Conservation (phyloP, 2,888 invertebrate genomes). For the Cryptus viduatorius region DNA sequence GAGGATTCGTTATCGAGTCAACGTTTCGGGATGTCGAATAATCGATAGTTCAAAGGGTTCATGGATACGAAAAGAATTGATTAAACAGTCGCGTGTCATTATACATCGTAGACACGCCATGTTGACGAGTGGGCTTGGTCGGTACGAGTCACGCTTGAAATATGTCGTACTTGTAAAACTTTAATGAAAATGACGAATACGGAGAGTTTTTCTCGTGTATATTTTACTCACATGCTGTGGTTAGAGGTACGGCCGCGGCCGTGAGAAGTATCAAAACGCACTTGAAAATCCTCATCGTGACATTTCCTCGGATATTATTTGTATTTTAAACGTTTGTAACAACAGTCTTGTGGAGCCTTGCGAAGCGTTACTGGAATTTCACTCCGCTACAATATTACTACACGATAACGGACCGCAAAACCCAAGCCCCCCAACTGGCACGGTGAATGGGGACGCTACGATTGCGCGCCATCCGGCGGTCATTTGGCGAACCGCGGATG, state of each 20-base stretch:
- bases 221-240: conserved; percentile 76
- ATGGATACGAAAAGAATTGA: background rate
- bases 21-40: background rate
- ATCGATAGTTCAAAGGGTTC: background rate
- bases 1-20: background rate
- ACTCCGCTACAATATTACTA: conserved; percentile 42
- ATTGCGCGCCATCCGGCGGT: conserved; percentile 30
- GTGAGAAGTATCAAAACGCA: conserved; percentile 75
- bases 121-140: conserved; percentile 79
- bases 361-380: conserved; percentile 31
- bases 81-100: conserved; percentile 52
- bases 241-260: conserved; percentile 70
- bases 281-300: conserved; percentile 77
- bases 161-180: conserved; percentile 56
- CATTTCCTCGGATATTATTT: conserved; percentile 74
- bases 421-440: conserved; percentile 49
- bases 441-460: conserved; percentile 52
- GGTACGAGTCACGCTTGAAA: conserved; percentile 66
- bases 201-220: background rate
- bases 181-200: conserved; percentile 20
- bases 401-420: conserved; percentile 33
- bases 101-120: conserved; percentile 73
- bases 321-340: conserved; percentile 15
- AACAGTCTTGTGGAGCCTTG: conserved; percentile 10
- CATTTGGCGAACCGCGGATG: background rate